phyloP scores from a whole-genome alignment of 1,140 invertebrate genomes.

The Artemia franciscana region DNA sequence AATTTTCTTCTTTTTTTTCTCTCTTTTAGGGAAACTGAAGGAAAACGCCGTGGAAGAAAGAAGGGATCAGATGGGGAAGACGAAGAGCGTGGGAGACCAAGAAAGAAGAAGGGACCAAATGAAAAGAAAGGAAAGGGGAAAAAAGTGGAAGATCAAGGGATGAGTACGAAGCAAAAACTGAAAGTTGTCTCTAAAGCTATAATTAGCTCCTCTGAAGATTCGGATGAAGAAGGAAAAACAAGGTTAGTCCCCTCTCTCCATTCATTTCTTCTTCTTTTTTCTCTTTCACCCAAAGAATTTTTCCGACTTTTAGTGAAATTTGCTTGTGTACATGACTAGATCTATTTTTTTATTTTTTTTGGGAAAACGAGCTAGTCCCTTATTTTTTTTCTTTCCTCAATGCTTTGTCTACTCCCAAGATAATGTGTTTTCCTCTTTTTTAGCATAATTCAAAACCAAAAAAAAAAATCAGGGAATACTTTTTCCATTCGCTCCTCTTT shows the following conservation, averaged over 20 bases:
- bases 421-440: too few relatives aligned
- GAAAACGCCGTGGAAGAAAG: conserved; percentile 23
- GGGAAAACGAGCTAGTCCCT: not conserved
- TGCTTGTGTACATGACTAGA: not conserved
- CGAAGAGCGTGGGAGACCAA: conserved; percentile 17
- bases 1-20: conserved; percentile 8
- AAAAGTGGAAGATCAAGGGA: conserved; percentile 30
- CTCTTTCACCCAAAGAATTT: not conserved
- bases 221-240: conserved; percentile 42
- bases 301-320: not conserved
- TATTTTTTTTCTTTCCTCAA: not conserved
- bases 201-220: conserved; percentile 71
- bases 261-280: conserved; percentile 3
- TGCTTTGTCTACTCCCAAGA: too few relatives aligned
- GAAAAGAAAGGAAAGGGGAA: conserved; percentile 10
- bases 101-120: conserved; percentile 22
- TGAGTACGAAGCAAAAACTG: conserved; percentile 54
- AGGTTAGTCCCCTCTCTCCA: conserved; percentile 22
- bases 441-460: too few relatives aligned
- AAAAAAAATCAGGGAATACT: too few relatives aligned
- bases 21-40: conserved; percentile 22
- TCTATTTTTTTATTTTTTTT: conserved; percentile 1
- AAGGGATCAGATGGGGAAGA: conserved; percentile 21
- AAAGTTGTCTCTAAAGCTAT: conserved; percentile 83
- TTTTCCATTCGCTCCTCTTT: too few relatives aligned